Base-by-base conservation (phyloP, 1,140 invertebrate species). In the Meteorus sp. region DNA sequence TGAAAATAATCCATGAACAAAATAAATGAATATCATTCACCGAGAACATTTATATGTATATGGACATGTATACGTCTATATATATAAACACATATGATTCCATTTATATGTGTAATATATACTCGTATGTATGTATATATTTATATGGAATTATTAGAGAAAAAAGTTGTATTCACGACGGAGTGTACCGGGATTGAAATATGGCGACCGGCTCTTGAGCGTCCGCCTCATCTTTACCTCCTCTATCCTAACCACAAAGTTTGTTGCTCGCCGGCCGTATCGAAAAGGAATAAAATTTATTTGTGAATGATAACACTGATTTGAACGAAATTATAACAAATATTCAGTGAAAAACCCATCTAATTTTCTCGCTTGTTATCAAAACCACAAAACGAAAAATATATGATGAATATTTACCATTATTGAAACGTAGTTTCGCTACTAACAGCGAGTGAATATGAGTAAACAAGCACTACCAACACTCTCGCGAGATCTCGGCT, bases 131-230 rank as follows among this genome's bases (percentile, higher is more conserved):
- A n/a, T n/a, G n/a, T n/a, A n/a, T n/a, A n/a, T n/a, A n/a, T n/a
- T n/a, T n/a, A n/a, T n/a, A n/a, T n/a, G n/a, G n/a, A 11, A 41
- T 39, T 7, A 48, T 29, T 13, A 2, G 8, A 8, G 39, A 23
- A 51, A 29, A 44, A 53, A 65, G 29, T 52, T 48, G 27, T 23
- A 51, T 27, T 35, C 44, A 39, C 25, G 50, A 50, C 52, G 39
- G 2, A 57, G 27, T 50, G 67, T n/a, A n/a, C 69, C 69, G 69
- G 71, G 67, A 62, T 52, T 73, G 70, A 76, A 78, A 78, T n/a
- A n/a, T 78, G 76, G 75, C 76, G 76, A 76, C 75, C 66, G 71
- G 75, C 74, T 7, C 6, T 11, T 35, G 31, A 52, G 76, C 73
- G 73, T 76, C 65, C 67, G 62, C 64, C 52, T 47, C 56, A 35